Percentiles rank a stretch among this genome's conserved stretches.
Evolutionary conservation across 2,797 vertebrate genomes (phyloP).

Genomic region (Manis javanica): DNA sequence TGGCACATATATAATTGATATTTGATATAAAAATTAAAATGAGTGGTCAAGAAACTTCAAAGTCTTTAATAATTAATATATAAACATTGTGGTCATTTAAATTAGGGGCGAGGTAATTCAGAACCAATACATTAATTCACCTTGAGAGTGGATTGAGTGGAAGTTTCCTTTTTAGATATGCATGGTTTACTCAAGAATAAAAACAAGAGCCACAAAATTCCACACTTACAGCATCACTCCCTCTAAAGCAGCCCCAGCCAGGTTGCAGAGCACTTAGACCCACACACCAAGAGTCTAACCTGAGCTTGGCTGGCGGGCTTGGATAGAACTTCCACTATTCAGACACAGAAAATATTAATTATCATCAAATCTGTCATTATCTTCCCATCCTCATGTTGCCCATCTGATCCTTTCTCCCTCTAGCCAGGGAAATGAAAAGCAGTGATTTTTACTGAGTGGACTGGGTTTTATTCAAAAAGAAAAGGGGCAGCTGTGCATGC

Average conservation of each 20-base stretch:
- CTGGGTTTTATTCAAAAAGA: slow-evolving; percentile 68
- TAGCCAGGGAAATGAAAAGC: slow-evolving; percentile 75
- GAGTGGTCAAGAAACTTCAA: slow-evolving; percentile 37
- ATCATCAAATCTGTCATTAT: slow-evolving; percentile 83
- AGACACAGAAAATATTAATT: slow-evolving; percentile 84
- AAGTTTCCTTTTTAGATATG: slow-evolving; percentile 85
- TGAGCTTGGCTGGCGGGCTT: slow-evolving; percentile 87
- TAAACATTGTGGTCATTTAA: slow-evolving; percentile 66
- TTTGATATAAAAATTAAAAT: slow-evolving; percentile 67
- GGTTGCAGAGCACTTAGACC: slow-evolving; percentile 85
- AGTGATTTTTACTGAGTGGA: slow-evolving; percentile 59
- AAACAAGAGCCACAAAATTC: slow-evolving; percentile 94
- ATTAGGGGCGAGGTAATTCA: slow-evolving; percentile 69
- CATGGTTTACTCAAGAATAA: slow-evolving; percentile 82
- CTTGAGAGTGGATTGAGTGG: slow-evolving; percentile 79
- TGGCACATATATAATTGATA: slow-evolving; percentile 15
- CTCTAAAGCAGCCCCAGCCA: slow-evolving; percentile 89
- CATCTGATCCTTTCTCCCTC: slow-evolving; percentile 54
- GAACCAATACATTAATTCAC: slow-evolving; percentile 78
- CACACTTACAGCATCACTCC: slow-evolving; percentile 91
- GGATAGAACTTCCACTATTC: slow-evolving; percentile 92
- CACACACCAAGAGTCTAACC: slow-evolving; percentile 86
- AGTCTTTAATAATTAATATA: slow-evolving; percentile 69
- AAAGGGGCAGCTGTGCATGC: slow-evolving; percentile 39
- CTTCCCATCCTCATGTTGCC: slow-evolving; percentile 51